Conservation (phyloP, 2,113 vertebrate genomes). For the Garra rufa region DNA sequence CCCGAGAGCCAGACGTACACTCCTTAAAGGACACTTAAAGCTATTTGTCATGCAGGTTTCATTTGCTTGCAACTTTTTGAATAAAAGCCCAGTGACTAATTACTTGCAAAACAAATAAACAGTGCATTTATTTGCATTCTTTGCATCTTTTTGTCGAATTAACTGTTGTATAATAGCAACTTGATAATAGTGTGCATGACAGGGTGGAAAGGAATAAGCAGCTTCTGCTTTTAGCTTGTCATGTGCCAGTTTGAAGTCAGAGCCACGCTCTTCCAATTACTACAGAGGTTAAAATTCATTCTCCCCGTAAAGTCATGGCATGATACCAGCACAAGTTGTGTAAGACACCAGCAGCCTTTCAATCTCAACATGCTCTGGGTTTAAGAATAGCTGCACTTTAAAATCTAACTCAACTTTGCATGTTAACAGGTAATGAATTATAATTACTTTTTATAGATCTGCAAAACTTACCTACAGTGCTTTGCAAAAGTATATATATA, state of each 20-base stretch:
- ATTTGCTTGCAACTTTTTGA: not conserved
- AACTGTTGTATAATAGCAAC: not conserved
- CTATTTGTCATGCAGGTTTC: not conserved
- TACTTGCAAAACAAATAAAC: not conserved
- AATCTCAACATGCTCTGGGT: not conserved
- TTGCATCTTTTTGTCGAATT: not conserved
- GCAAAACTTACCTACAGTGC: not conserved
- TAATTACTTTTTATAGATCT: not conserved
- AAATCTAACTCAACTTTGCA: conserved; percentile 6
- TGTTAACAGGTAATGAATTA: not conserved
- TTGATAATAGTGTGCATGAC: not conserved
- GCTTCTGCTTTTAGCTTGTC: conserved; percentile 31
- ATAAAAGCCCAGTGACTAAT: not conserved
- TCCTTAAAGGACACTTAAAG: not conserved
- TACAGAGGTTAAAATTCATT: conserved; percentile 4
- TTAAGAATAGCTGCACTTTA: conserved; percentile 16
- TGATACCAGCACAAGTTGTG: conserved; percentile 13
- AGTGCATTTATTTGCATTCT: not conserved
- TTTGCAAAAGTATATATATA: no score
- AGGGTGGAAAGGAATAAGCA: not conserved
- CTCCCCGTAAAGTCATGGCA: conserved; percentile 3
- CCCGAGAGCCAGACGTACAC: no score
- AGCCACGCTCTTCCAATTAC: conserved; percentile 23
- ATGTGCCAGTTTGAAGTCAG: conserved; percentile 15
- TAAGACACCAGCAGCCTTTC: conserved; percentile 14